Base-by-base conservation (phyloP, 2,113 vertebrate genomes). In the Pavo muticus region DNA sequence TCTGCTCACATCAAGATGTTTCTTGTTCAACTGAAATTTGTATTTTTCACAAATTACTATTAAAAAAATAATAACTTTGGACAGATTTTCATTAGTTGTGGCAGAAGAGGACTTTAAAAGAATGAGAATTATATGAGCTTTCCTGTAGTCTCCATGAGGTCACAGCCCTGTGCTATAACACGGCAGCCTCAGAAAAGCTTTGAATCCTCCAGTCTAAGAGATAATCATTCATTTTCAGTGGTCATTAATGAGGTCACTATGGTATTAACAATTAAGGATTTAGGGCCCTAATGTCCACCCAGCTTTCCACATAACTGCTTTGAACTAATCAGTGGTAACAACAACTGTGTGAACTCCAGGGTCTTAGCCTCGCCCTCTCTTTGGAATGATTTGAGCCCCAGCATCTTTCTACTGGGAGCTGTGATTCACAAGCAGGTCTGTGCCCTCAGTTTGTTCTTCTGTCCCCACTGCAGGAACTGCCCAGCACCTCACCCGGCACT, bases 381-480 rank as follows among this genome's bases (percentile, higher is more conserved):
- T 71, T 60, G n/a, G 27, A 79, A 44, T 59, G 21, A 63, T 76
- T 72, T 37, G 25, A 68, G 11, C 19, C 32, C 61, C 45, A 21
- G 1, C 21, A 11, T 9, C 14, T 80, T 76, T 68, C 11, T 29
- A 14, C 52, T 37, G 40, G 40, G 10, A 84, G 5, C 59, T 42
- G 45, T 57, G 57, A 61, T 84, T 87, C 10, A 5, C 1, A 7
- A 40, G 17, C 14, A 64, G 68, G 52, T 7, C 48, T 35, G 57
- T 40, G 50, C 7, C 11, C 56, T 50, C 50, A 6, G 7, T 79
- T 87, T 75, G 45, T 11, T 35, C 24, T 47, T 39, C 14, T 69
- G 54, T 54, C 21, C 72, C n/a, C 5, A 0, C n/a, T 39, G 29
- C 0, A 1, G 56, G 23, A 19, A 44, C 9, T 0, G 0, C 65